phyloP scores from a whole-genome alignment of 2,797 vertebrate species.

The Pangasius mekongensis region DNA sequence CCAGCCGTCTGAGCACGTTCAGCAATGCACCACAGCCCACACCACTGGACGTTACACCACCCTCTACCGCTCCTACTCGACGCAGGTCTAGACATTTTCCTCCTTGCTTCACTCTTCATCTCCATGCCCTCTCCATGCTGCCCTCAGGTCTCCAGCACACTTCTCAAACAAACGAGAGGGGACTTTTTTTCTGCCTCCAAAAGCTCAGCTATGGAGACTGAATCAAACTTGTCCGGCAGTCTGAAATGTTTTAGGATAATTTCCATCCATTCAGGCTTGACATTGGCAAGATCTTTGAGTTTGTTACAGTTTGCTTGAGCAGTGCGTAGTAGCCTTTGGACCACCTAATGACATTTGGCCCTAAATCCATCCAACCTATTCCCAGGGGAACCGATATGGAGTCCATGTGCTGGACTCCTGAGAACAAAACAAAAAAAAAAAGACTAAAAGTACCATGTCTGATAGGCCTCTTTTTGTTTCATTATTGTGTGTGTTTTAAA shows the following conservation, averaged over 20 bases:
- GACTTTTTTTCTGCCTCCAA: neutral
- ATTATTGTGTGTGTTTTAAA: conserved; percentile 24
- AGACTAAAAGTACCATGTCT: conserved; percentile 54
- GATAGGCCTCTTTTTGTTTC: conserved; percentile 42
- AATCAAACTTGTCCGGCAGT: neutral
- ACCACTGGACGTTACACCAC: conserved; percentile 68
- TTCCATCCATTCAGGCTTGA: neutral
- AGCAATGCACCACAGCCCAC: conserved; percentile 70
- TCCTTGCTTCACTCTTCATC: conserved; percentile 65
- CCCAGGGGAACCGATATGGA: conserved; percentile 75
- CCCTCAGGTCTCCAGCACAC: conserved; percentile 46
- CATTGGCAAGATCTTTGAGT: neutral
- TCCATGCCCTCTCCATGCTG: conserved; percentile 61
- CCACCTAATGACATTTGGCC: conserved; percentile 22
- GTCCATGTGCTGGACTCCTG: conserved; percentile 39
- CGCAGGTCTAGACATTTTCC: conserved; percentile 74
- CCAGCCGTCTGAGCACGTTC: conserved; percentile 75
- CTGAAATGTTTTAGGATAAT: conserved; percentile 4
- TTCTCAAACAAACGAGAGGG: conserved; percentile 45
- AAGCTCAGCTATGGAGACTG: neutral
- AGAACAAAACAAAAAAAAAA: conserved; percentile 12
- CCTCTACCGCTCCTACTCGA: conserved; percentile 79
- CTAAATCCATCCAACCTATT: conserved; percentile 48
- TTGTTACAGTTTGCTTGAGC: conserved; percentile 49
- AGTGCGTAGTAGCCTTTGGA: conserved; percentile 35